Conservation (phyloP, 2,888 invertebrate species). For the Aquatica leii region DNA sequence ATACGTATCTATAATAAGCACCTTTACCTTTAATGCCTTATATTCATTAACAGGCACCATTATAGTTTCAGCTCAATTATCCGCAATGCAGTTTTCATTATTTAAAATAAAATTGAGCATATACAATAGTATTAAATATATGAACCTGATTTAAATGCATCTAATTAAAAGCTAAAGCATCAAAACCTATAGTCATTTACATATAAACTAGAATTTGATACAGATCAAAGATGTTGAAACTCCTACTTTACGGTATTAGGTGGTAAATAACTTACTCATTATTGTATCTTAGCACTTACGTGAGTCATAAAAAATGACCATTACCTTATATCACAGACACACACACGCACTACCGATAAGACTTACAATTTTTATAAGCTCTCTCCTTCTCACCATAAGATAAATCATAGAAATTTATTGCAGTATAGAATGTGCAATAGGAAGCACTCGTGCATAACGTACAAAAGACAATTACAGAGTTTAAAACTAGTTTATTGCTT, state of each 20-base stretch:
- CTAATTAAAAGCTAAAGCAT: neutral
- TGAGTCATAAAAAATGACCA: neutral
- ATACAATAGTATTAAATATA: too few species aligned
- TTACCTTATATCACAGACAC: conserved; percentile 12
- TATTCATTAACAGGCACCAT: too few species aligned
- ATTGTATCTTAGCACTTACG: neutral
- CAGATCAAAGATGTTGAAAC: conserved; percentile 12
- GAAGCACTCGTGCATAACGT: conserved; percentile 25
- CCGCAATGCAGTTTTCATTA: too few species aligned
- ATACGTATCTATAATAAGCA: neutral
- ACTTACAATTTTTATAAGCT: neutral
- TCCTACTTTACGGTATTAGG: neutral
- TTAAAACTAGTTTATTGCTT: conserved; percentile 28
- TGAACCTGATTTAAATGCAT: too few species aligned
- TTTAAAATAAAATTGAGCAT: too few species aligned
- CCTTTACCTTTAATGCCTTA: too few species aligned
- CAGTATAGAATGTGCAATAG: conserved; percentile 3
- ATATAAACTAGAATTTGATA: conserved; percentile 8
- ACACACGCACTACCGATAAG: conserved; percentile 5
- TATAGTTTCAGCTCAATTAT: too few species aligned
- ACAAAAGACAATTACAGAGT: conserved; percentile 29
- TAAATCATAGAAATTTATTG: conserved; percentile 8
- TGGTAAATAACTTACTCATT: neutral
- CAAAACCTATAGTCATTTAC: conserved; percentile 1
- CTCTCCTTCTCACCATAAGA: neutral